Evolutionary conservation across 2,113 vertebrate species (phyloP), one percentile per base, ranked within the genome.

Genomic region (Equus quagga): DNA sequence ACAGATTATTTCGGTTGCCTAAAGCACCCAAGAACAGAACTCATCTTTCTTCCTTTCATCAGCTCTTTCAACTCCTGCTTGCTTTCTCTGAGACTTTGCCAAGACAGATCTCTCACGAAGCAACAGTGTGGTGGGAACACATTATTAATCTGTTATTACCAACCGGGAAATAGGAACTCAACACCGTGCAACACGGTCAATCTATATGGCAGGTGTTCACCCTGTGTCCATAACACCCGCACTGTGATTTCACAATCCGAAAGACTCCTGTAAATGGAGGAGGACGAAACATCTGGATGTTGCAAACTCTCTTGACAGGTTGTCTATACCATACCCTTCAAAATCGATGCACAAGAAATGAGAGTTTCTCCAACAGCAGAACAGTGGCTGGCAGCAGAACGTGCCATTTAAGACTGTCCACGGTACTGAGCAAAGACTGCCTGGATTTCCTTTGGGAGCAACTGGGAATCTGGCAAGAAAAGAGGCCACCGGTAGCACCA

Each of bases 261-360:
- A 85, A 93, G 91, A 21, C 19, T 54, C 33, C 79, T 17, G 1
- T 76, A 83, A 95, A 44, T 46, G 93, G 86, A 89, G 56, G 79
- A 79, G 58, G 93, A 96, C 76, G 94, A 81, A 96, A 92, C 90
- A 94, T 94, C 84, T 96, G 92, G 82, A 92, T 69, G 84, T 36
- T 60, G 79, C 92, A 86, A 92, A 83, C 90, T 60, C 80, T 87
- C 92, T 88, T 0, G 28, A 97, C 89, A 97, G 95, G 73, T 58
- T 95, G 83, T 96, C 90, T 96, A 94, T 69, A 92, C 51, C 87
- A 44, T 80, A 92, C 36, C 64, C 92, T 94, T 92, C 87, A 70
- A 95, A 96, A 94, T 92, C 54, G 2, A 96, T 92, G 54, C 58
- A 19, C 41, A 87, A 97, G 87, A 94, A 97, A 97, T 62, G 70